phyloP scores from a whole-genome alignment of 2,113 vertebrate genomes.

The Neogale vison region DNA sequence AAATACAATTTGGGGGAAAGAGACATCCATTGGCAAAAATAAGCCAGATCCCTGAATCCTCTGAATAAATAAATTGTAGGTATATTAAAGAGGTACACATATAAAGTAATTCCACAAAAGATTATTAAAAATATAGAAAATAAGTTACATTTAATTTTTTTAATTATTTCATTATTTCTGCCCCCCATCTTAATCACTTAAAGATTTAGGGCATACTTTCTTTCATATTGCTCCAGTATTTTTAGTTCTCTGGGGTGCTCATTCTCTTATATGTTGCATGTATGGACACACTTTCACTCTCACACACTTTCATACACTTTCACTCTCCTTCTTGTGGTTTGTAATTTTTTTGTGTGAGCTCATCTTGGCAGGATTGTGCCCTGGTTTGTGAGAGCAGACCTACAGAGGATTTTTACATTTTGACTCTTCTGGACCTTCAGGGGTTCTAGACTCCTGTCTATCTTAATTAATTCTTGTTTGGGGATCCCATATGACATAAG shows the following conservation, averaged over 20 bases:
- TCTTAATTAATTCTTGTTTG: slow-evolving; percentile 17
- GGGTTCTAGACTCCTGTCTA: background rate
- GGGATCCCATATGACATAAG: background rate
- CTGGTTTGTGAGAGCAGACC: background rate
- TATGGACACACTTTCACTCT: background rate
- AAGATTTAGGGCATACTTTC: background rate
- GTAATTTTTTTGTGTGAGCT: background rate
- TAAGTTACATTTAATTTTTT: background rate
- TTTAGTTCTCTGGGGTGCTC: background rate
- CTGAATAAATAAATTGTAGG: background rate
- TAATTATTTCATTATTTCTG: background rate
- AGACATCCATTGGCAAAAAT: background rate
- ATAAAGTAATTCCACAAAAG: background rate
- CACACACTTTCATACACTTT: too few species aligned
- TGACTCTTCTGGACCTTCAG: background rate
- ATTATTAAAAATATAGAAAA: slow-evolving; percentile 19
- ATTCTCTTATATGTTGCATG: background rate
- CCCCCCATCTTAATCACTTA: background rate
- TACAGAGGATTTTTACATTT: background rate
- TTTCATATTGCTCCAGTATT: background rate
- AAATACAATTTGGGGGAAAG: background rate
- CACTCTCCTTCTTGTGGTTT: background rate
- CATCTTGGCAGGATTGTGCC: background rate
- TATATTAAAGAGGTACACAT: background rate
- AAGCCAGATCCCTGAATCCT: background rate